Conservation (phyloP, 2,113 vertebrate genomes). For the Lipophrys pholis region DNA sequence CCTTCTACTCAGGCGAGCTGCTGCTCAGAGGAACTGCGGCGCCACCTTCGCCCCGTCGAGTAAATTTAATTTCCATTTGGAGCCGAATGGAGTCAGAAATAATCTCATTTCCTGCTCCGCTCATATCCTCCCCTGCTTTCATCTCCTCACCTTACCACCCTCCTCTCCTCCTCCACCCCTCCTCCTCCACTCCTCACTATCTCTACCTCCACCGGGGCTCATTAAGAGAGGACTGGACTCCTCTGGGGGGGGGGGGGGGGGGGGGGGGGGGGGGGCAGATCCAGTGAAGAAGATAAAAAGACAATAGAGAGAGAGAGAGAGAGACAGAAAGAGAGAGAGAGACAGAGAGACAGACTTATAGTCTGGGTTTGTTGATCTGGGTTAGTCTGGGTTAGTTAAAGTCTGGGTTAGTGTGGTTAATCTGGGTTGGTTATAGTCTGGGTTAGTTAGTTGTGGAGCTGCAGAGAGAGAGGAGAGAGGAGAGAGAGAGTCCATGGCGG, state of each 20-base stretch:
- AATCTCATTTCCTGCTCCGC: conserved; percentile 50
- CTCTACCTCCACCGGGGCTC: conserved; percentile 34
- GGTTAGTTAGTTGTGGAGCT: too few relatives aligned
- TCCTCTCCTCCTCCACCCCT: conserved; percentile 35
- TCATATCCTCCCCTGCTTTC: conserved; percentile 5
- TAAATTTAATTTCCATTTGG: conserved; percentile 67
- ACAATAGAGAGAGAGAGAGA: neutral
- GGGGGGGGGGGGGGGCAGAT: too few relatives aligned
- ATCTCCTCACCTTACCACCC: conserved; percentile 5
- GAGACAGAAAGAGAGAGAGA: conserved; percentile 3
- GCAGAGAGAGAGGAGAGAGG: too few relatives aligned
- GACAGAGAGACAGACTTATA: too few relatives aligned
- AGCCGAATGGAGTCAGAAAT: conserved; percentile 46
- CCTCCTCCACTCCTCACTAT: neutral
- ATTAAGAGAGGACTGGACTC: conserved; percentile 43
- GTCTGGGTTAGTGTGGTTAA: too few relatives aligned
- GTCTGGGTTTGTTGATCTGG: too few relatives aligned
- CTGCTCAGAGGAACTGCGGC: too few relatives aligned
- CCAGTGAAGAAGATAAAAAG: too few relatives aligned
- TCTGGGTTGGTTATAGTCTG: too few relatives aligned
- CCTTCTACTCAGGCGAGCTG: too few relatives aligned
- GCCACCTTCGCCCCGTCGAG: conserved; percentile 41
- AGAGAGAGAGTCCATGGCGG: too few relatives aligned
- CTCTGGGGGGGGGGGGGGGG: neutral
- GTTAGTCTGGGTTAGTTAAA: too few relatives aligned